A percentile compares a stretch with the other conserved stretches of the same genome.
phyloP scores from a whole-genome alignment of 2,797 vertebrate genomes.

The Gorsachius magnificus region DNA sequence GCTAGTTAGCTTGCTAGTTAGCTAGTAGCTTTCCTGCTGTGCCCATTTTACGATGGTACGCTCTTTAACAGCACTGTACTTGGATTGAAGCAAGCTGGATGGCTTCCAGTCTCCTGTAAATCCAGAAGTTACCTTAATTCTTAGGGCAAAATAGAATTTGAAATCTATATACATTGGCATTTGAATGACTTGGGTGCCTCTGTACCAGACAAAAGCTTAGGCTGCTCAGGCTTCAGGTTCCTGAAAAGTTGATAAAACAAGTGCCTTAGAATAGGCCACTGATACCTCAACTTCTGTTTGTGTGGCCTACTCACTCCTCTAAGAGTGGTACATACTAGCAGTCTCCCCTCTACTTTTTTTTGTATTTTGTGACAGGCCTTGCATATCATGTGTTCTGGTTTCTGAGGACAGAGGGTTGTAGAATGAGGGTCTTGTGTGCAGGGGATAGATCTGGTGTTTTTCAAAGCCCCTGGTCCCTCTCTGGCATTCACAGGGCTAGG shows the following conservation, averaged over 20 bases:
- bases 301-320: not conserved
- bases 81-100: not conserved
- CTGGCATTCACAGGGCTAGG: not conserved
- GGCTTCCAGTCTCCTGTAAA: not conserved
- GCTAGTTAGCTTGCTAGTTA: not conserved
- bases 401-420: not conserved
- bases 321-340: not conserved
- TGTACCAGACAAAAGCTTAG: not conserved
- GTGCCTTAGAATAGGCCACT: not conserved
- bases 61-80: not conserved
- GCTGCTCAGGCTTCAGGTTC: not conserved
- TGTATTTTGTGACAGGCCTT: not conserved
- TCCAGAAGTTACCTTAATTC: not conserved
- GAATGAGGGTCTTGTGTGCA: not conserved
- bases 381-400: accelerated
- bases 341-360: not conserved
- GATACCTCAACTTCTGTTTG: not conserved
- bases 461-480: not conserved
- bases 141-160: not conserved
- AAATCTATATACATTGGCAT: not conserved
- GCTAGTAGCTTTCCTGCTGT: not conserved
- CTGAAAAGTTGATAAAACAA: accelerated
- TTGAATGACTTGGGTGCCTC: not conserved
- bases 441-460: not conserved
- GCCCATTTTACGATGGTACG: not conserved